phyloP scores from a whole-genome alignment of 2,888 invertebrate species.

The Mythimna vitellina region DNA sequence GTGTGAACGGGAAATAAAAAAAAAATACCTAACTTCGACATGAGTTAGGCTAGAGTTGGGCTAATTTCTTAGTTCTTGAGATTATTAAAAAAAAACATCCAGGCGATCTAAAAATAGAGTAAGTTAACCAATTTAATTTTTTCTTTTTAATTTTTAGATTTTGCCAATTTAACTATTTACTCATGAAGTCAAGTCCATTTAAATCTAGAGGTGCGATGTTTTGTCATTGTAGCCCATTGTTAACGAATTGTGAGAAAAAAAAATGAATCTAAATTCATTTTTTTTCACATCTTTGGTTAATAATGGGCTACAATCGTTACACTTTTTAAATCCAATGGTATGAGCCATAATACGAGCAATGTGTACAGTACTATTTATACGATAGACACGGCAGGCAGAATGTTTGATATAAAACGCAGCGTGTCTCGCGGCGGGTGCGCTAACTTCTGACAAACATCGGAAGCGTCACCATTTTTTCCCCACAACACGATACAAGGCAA shows the following conservation, averaged over 20 bases:
- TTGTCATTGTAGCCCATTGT: too few relatives aligned
- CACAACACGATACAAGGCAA: constrained; percentile 75
- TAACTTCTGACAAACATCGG: constrained; percentile 66
- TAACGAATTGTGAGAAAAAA: too few relatives aligned
- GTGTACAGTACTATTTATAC: too few relatives aligned
- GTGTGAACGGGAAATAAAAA: neutral
- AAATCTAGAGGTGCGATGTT: neutral
- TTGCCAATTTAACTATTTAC: neutral
- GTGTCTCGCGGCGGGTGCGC: constrained; percentile 29
- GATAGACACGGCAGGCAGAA: too few relatives aligned
- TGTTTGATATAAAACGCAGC: constrained; percentile 9
- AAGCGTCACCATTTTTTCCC: constrained; percentile 68
- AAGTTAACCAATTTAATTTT: neutral
- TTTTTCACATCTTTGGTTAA: too few relatives aligned
- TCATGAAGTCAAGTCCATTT: neutral
- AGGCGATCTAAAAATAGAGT: neutral
- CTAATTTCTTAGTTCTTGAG: too few relatives aligned
- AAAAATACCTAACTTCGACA: neutral
- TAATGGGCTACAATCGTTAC: too few relatives aligned
- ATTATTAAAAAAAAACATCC: too few relatives aligned
- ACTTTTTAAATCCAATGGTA: too few relatives aligned
- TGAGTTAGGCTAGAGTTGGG: neutral
- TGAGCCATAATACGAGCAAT: too few relatives aligned
- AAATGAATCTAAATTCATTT: too few relatives aligned
- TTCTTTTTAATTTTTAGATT: too few relatives aligned